Evolutionary conservation across 2,113 vertebrate genomes (phyloP).

Genomic region (Hyla sarda): DNA sequence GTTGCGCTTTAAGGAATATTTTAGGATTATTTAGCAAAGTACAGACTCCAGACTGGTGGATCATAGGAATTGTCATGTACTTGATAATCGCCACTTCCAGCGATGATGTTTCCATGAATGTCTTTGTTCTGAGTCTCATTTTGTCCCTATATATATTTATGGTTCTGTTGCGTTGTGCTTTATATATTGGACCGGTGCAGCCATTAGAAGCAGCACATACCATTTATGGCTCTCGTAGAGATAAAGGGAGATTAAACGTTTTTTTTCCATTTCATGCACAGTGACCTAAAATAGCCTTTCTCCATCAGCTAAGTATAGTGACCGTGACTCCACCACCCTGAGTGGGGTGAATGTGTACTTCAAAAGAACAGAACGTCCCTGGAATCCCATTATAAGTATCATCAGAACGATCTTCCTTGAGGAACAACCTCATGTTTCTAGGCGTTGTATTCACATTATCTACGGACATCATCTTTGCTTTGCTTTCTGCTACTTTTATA

Average conservation of each 20-base stretch:
- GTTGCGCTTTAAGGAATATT: too few relatives aligned
- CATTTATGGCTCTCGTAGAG: background rate
- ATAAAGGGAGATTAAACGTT: background rate
- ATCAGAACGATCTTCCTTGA: background rate
- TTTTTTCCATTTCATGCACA: slow-evolving; percentile 20
- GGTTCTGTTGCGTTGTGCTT: background rate
- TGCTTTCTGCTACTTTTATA: too few relatives aligned
- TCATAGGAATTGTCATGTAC: too few relatives aligned
- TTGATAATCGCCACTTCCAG: too few relatives aligned
- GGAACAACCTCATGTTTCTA: too few relatives aligned
- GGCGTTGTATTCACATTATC: too few relatives aligned
- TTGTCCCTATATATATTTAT: background rate
- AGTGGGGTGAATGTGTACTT: background rate
- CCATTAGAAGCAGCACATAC: background rate
- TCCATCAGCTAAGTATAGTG: slow-evolving; percentile 10
- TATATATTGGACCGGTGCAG: background rate
- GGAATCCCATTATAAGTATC: background rate
- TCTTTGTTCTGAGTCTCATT: too few relatives aligned
- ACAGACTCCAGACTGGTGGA: too few relatives aligned
- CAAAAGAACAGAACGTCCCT: background rate
- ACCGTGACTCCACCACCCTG: background rate
- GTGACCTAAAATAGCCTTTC: background rate
- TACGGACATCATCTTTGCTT: too few relatives aligned
- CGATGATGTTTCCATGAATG: too few relatives aligned
- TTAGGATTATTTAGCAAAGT: too few relatives aligned